phyloP scores from a whole-genome alignment of 2,113 vertebrate species.

The Cyphomyrus plagiostoma region DNA sequence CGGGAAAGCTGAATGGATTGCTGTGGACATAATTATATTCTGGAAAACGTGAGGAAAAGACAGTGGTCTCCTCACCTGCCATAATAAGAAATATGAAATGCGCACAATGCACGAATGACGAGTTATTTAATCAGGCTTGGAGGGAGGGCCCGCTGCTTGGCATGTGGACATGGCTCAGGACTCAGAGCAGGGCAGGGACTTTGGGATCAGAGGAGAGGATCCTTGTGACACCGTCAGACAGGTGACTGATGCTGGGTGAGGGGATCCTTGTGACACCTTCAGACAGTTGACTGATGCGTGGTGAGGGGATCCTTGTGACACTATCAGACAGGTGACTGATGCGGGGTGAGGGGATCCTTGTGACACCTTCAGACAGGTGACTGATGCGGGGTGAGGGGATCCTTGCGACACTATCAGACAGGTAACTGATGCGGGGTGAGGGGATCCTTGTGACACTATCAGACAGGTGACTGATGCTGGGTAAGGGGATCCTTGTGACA shows the following conservation, averaged over 20 bases:
- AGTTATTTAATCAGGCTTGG: background rate
- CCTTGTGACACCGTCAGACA: background rate
- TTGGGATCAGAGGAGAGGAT: background rate
- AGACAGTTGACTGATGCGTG: background rate
- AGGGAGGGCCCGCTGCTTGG: background rate
- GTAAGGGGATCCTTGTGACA: too few relatives aligned
- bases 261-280: rapidly evolving
- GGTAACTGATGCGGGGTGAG: too few relatives aligned
- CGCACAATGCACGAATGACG: background rate
- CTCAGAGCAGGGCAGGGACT: background rate
- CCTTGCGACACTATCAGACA: too few relatives aligned
- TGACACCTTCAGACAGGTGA: too few relatives aligned
- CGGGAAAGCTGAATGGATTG: background rate
- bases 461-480: too few relatives aligned
- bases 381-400: too few relatives aligned
- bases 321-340: background rate
- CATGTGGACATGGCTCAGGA: background rate
- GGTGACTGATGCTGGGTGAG: background rate
- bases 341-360: background rate
- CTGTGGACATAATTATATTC: background rate
- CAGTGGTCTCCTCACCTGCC: background rate
- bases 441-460: too few relatives aligned
- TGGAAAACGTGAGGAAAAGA: background rate
- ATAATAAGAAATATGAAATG: constrained; percentile 15
- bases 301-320: background rate